Conservation (phyloP, 2,888 invertebrate species). For the Dasysyrphus albostriatus region DNA sequence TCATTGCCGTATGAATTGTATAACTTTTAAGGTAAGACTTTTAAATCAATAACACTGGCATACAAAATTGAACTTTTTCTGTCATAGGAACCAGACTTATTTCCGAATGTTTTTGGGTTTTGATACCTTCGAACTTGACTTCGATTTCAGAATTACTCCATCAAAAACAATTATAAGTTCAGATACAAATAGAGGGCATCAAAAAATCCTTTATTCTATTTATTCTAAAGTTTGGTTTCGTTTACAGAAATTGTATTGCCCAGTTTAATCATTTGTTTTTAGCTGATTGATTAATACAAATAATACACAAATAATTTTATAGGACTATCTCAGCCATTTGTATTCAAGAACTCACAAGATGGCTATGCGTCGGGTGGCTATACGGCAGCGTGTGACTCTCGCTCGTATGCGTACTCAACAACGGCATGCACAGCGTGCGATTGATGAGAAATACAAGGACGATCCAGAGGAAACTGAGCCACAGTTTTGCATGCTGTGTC, state of each 20-base stretch:
- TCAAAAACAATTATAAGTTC: too few relatives aligned
- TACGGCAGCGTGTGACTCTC: conserved; percentile 90
- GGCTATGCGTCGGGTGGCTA: conserved; percentile 90
- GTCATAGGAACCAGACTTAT: too few relatives aligned
- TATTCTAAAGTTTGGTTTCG: too few relatives aligned
- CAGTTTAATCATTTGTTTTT: background rate
- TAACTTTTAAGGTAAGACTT: conserved; percentile 88
- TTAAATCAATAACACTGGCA: background rate
- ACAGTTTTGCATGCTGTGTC: conserved; percentile 90
- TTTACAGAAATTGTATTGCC: too few relatives aligned
- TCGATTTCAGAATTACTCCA: too few relatives aligned
- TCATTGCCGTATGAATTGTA: conserved; percentile 90
- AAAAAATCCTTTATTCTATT: too few relatives aligned
- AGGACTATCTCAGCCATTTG: conserved; percentile 91
- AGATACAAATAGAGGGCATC: too few relatives aligned
- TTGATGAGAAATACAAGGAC: conserved; percentile 89
- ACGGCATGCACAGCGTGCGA: conserved; percentile 90
- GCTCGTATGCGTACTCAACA: conserved; percentile 92
- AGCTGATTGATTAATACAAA: background rate
- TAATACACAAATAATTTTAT: conserved; percentile 33
- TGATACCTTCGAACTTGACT: too few relatives aligned
- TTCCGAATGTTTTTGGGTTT: too few relatives aligned
- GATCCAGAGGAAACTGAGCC: conserved; percentile 86
- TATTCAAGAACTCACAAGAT: conserved; percentile 89
- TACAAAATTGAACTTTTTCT: too few relatives aligned